Evolutionary conservation across 2,888 invertebrate genomes (phyloP).

Genomic region (Pegoplata infirma): DNA sequence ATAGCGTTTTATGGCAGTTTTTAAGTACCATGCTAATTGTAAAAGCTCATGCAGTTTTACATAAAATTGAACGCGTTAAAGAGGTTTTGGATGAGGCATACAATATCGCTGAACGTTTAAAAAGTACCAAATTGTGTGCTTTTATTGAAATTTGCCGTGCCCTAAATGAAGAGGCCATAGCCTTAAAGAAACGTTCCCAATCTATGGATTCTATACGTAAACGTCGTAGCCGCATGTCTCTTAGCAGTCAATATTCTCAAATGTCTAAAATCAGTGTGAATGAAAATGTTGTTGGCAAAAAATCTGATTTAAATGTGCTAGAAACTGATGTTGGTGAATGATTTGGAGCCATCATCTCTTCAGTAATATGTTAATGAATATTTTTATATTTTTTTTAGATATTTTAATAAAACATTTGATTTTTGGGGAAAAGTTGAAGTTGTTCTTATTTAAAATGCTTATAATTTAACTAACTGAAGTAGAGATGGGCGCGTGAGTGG

Average conservation of each 20-base stretch:
- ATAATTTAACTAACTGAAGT: no score
- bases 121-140: constrained; percentile 64
- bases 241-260: constrained; percentile 54
- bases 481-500: no score
- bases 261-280: constrained; percentile 23
- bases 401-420: no score
- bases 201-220: constrained; percentile 64
- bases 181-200: constrained; percentile 68
- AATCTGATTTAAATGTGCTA: not conserved
- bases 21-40: constrained; percentile 69
- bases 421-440: no score
- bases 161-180: constrained; percentile 70
- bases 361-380: no score
- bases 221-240: constrained; percentile 59
- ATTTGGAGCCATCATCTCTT: no score
- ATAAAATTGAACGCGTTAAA: constrained; percentile 71
- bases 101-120: constrained; percentile 66
- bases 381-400: no score
- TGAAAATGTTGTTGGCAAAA: not conserved
- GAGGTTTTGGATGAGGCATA: constrained; percentile 69
- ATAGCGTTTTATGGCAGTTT: constrained; percentile 72
- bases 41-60: constrained; percentile 72
- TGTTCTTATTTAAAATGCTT: no score
- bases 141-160: constrained; percentile 71
- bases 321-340: not conserved